Percentiles rank a stretch among this genome's conserved stretches.
phyloP scores from a whole-genome alignment of 2,797 vertebrate species.

The Thalassophryne amazonica region DNA sequence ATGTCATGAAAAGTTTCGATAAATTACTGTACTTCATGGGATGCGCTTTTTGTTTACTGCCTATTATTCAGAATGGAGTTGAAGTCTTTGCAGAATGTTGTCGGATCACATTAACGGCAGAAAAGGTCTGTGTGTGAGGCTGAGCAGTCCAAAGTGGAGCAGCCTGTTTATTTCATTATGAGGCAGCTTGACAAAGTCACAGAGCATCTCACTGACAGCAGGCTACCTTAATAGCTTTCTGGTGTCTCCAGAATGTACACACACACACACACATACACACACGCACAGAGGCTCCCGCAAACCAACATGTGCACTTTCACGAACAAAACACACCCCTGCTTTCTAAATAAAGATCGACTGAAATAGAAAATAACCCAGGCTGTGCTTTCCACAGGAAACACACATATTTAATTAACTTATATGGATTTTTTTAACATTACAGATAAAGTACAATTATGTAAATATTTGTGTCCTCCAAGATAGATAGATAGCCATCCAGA shows the following conservation, averaged over 20 bases:
- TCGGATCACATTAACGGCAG: constrained; percentile 38
- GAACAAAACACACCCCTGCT: constrained; percentile 29
- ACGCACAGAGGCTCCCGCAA: background rate
- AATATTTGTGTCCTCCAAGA: too few species aligned
- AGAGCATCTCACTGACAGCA: constrained; percentile 44
- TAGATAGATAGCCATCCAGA: too few species aligned
- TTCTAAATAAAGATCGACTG: constrained; percentile 59
- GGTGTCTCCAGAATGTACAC: constrained; percentile 21
- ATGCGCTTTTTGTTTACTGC: too few species aligned
- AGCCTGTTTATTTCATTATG: constrained; percentile 49
- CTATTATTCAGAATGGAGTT: constrained; percentile 14
- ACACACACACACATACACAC: background rate
- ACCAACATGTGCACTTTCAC: constrained; percentile 22
- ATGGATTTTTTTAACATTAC: too few species aligned
- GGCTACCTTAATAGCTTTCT: constrained; percentile 39
- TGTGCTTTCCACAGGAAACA: constrained; percentile 21
- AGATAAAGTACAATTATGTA: too few species aligned
- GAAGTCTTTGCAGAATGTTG: constrained; percentile 9
- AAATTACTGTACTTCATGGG: too few species aligned
- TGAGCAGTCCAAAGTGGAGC: constrained; percentile 40
- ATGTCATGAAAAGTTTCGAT: too few species aligned
- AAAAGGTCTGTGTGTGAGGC: constrained; percentile 24
- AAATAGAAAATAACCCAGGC: constrained; percentile 40
- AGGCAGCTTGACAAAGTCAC: constrained; percentile 44
- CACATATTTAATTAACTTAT: constrained; percentile 10